These are phyloP conservation scores for Masticophis lateralis DNA, from an alignment of 2,797 vertebrate species.

Conservation along the genomic window DNA sequence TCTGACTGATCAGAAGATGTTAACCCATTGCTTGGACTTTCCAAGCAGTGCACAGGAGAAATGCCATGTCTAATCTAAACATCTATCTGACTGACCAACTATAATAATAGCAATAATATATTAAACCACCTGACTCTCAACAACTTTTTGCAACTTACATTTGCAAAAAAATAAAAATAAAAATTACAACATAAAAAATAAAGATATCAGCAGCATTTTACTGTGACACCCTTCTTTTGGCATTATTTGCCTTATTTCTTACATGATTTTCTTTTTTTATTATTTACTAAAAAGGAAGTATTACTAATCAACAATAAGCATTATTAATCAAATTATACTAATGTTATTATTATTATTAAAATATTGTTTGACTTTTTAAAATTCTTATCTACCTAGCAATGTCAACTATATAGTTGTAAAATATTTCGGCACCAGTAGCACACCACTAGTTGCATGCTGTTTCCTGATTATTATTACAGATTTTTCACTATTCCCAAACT, in stretches of 20 bases:
- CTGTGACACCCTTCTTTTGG: neutral
- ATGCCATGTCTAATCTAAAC: neutral
- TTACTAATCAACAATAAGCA: neutral
- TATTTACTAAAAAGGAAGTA: neutral
- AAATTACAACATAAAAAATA: neutral
- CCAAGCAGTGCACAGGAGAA: neutral
- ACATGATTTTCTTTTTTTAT: neutral
- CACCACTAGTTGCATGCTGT: neutral
- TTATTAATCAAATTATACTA: neutral
- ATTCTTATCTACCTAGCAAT: neutral
- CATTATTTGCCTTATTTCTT: neutral
- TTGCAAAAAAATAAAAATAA: neutral
- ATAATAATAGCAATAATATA: neutral
- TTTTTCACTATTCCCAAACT: neutral
- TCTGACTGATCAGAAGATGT: no score
- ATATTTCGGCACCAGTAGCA: neutral
- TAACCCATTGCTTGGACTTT: no score
- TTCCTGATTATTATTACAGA: neutral
- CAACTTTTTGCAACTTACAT: neutral
- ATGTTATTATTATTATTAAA: neutral
- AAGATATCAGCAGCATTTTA: neutral
- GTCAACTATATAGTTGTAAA: neutral
- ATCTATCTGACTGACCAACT: neutral
- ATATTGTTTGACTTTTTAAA: neutral
- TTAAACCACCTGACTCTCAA: neutral